Evolutionary conservation across 2,797 vertebrate genomes (phyloP).

Genomic region (Hyperoplus immaculatus): DNA sequence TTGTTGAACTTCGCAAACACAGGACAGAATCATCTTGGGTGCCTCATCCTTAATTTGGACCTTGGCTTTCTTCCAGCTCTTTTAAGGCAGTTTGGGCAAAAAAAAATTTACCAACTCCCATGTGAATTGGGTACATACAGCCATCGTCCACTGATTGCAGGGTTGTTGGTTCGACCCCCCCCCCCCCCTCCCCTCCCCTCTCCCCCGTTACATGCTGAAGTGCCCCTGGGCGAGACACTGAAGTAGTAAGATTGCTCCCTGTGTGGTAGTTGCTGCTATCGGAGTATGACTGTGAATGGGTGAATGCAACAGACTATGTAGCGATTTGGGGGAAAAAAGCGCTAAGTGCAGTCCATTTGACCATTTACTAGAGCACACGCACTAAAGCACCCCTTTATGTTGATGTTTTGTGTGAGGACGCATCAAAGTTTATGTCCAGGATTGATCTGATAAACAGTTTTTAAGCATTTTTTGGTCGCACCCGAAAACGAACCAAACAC

Average conservation of each 20-base stretch:
- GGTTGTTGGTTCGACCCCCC: conserved; percentile 8
- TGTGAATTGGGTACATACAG: conserved; percentile 41
- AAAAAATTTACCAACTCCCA: conserved; percentile 41
- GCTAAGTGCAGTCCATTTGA: too few species aligned
- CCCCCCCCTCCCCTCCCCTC: too few species aligned
- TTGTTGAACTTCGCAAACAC: not conserved
- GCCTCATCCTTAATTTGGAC: not conserved
- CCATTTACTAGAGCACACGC: too few species aligned
- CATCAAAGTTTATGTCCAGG: conserved; percentile 26
- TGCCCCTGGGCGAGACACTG: too few species aligned
- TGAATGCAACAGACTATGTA: too few species aligned
- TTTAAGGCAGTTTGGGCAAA: conserved; percentile 26
- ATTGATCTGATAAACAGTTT: conserved; percentile 49
- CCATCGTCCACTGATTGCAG: conserved; percentile 55
- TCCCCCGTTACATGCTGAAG: too few species aligned
- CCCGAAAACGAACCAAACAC: conserved; percentile 22
- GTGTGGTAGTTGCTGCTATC: too few species aligned
- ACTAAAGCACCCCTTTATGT: not conserved
- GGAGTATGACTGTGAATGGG: too few species aligned
- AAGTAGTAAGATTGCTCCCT: too few species aligned
- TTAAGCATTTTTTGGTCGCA: conserved; percentile 45
- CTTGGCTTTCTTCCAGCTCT: conserved; percentile 1
- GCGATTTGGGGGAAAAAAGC: too few species aligned
- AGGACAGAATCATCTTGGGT: conserved; percentile 30
- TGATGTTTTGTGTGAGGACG: conserved; percentile 25